Percentiles rank a stretch among this genome's conserved stretches.
These are phyloP conservation scores for Drosophila barbarae DNA, from an alignment of 2,888 invertebrate genomes.

Conservation along the genomic window DNA sequence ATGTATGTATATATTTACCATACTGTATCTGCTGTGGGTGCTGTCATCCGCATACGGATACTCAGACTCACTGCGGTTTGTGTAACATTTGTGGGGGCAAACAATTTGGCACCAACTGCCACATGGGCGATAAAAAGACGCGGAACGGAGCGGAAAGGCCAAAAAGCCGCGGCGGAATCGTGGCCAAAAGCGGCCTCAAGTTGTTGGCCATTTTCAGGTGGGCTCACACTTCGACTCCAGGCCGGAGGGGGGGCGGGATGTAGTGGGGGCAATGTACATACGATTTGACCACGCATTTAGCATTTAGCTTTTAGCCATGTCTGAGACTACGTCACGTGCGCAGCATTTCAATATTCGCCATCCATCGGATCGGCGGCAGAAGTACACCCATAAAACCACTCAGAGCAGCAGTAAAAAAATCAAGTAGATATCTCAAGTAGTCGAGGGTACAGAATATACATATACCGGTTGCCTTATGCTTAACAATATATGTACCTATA, in stretches of 20 bases:
- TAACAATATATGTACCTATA: neutral
- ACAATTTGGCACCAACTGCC: constrained; percentile 60
- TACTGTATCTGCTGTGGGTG: constrained; percentile 45
- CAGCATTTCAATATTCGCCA: constrained; percentile 53
- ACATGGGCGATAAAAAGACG: constrained; percentile 40
- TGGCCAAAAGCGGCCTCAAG: constrained; percentile 63
- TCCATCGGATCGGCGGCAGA: constrained; percentile 1
- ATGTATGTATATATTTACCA: neutral
- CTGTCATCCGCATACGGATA: constrained; percentile 48
- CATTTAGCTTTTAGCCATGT: constrained; percentile 12
- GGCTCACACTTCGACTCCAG: neutral
- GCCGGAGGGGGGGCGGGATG: constrained; percentile 32
- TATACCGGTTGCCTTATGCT: neutral
- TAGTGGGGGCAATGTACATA: constrained; percentile 44
- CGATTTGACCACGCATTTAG: constrained; percentile 23
- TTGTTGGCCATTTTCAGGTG: constrained; percentile 63
- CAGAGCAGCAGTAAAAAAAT: constrained; percentile 6
- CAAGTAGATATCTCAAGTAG: neutral
- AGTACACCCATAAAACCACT: constrained; percentile 8
- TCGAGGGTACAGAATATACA: constrained; percentile 1
- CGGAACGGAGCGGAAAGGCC: constrained; percentile 58
- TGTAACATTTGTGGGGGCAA: constrained; percentile 66
- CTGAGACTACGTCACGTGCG: constrained; percentile 54
- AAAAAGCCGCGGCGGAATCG: constrained; percentile 56
- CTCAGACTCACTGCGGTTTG: constrained; percentile 25